A percentile compares a stretch with the other conserved stretches of the same genome.
phyloP scores from a whole-genome alignment of 2,797 vertebrate species.

The Hydrophis major region DNA sequence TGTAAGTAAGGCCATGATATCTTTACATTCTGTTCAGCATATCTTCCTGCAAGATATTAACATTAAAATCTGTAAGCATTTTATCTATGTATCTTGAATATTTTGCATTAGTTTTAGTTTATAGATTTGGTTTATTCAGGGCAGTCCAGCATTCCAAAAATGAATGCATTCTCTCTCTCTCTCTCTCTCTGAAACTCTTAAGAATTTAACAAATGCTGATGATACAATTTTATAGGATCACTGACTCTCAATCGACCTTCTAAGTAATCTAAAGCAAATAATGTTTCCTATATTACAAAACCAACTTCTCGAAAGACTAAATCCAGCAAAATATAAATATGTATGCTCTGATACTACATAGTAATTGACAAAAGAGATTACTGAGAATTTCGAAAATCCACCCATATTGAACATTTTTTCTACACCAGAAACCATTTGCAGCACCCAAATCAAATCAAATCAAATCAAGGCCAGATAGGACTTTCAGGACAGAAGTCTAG shows the following conservation, averaged over 20 bases:
- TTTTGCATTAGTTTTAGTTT: background rate
- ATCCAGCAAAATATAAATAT: background rate
- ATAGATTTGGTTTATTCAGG: background rate
- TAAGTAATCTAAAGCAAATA: background rate
- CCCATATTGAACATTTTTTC: background rate
- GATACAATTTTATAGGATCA: background rate
- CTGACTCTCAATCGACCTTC: background rate
- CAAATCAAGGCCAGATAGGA: background rate
- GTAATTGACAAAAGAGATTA: background rate
- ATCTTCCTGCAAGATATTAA: slow-evolving; percentile 70
- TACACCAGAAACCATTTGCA: background rate
- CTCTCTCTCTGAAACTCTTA: background rate
- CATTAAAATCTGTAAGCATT: slow-evolving; percentile 3
- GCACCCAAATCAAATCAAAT: background rate
- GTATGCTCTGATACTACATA: background rate
- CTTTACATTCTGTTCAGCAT: slow-evolving; percentile 58
- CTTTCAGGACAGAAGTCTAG: background rate
- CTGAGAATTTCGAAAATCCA: background rate
- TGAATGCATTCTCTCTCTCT: background rate
- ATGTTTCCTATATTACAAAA: no score
- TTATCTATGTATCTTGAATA: background rate
- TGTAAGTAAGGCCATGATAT: slow-evolving; percentile 81
- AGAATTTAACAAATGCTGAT: background rate
- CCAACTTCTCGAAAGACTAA: background rate
- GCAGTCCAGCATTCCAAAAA: background rate